Evolutionary conservation across 2,888 invertebrate genomes (phyloP), one percentile per base, ranked within the genome.

Genomic region (Lucinisca nassula): DNA sequence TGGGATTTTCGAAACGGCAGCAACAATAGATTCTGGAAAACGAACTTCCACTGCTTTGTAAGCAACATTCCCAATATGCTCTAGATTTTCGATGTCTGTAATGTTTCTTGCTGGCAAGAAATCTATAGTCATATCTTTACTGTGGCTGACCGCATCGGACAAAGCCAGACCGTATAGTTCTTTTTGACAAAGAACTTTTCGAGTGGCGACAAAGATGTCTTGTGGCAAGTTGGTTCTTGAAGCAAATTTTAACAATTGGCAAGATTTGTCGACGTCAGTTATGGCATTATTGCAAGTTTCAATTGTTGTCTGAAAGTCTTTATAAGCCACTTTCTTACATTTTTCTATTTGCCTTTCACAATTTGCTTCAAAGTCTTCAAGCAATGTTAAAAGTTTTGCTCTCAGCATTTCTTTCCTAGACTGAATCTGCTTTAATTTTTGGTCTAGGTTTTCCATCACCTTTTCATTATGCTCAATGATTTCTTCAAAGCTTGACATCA

Each of bases 1-100:
- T n/a, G 82, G 90, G n/a, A 90, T 79, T 74, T 88, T 90, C 14
- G 90, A 84, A 24, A 90, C 90, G 0, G 90, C 74, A 10, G 87
- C 82, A 27, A 90, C 80, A 37, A 90, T 79, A 1, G 79, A 38
- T 45, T 90, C 84, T 14, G 87, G 85, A 37, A 90, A 86, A n/a
- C 70, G 45, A 12, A 77, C 73, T 21, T 80, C 72, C 38, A 84
- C 74, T 3, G 84, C 76, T 37, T 58, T 78, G 58, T 86, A 85
- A 30, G 83, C 73, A n/a, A 90, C 79, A 24, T 32, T 72, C 8
- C 84, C 90, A 24, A 90, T 58, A 17, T 75, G 58, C n/a, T 80
- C 72, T 24, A 88, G 45, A 30, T 72, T 58, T 24, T 85, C 90
- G 0, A 90, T 49, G 17, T 32, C 84, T 30, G 30, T 27, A 21